Conservation (phyloP, 2,113 vertebrate genomes). For the Megaceryle maxima region DNA sequence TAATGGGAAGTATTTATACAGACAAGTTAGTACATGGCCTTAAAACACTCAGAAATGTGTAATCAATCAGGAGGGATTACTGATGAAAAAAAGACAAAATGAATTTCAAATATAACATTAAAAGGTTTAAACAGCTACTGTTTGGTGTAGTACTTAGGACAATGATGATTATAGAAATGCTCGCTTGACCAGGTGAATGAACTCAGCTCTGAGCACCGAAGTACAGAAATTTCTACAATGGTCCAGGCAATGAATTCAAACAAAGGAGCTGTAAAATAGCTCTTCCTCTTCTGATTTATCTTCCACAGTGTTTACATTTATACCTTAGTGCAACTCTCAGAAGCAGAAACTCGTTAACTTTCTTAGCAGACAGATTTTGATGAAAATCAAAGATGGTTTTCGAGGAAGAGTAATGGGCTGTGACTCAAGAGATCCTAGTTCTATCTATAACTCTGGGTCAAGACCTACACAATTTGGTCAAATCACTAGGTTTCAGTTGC, state of each 20-base stretch:
- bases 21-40: slow-evolving; percentile 32
- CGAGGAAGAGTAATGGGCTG: not conserved
- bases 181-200: not conserved
- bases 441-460: not conserved
- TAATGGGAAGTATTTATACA: slow-evolving; percentile 17
- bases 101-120: not conserved
- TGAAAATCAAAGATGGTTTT: not conserved
- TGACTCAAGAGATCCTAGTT: not conserved
- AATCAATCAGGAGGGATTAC: slow-evolving; percentile 31
- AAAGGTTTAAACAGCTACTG: not conserved
- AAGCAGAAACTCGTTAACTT: not conserved
- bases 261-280: not conserved
- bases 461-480: not conserved
- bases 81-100: not conserved
- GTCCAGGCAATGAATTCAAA: not conserved
- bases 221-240: not conserved
- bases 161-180: not conserved
- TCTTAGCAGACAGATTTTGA: not conserved
- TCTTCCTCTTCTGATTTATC: not conserved
- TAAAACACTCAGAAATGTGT: not conserved
- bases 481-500: not conserved
- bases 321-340: not conserved
- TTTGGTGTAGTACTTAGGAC: not conserved
- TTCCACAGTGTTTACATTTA: not conserved
- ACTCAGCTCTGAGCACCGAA: not conserved